Evolutionary conservation across 2,113 vertebrate species (phyloP), one percentile per base, ranked within the genome.

Genomic region (Polyodon spathula): DNA sequence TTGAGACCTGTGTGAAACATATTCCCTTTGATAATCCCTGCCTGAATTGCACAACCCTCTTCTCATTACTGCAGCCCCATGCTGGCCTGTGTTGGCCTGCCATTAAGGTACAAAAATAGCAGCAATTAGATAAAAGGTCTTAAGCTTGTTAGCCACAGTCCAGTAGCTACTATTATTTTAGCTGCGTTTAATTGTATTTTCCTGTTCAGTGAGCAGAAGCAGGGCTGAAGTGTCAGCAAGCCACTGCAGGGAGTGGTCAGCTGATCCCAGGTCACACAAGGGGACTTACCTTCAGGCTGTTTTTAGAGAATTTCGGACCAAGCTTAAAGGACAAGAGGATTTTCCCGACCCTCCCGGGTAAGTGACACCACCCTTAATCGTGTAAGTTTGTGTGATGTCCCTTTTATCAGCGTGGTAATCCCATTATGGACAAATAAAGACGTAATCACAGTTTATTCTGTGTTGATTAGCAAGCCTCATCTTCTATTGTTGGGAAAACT

Each of bases 351-450:
- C 81, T 80, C 74, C 84, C 64, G 63, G 71, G 83, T 84, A 85
- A 86, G 75, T 76, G 84, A 89, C 80, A 82, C 83, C 74, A 63
- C 66, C 76, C 65, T 77, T 83, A 85, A 88, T 86, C 82, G 63
- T 78, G 77, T 80, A 84, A 74, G 71, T 84, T 76, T 79, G 64
- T 67, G 70, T 66, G 67, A 70, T 72, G 79, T 73, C 66, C 77
- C 78, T 83, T 88, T 91, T 81, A 76, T 68, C 70, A 71, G 72
- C 64, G 10, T 62, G 70, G 64, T 94, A 93, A 95, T 93, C 93
- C 86, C 82, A 88, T 96, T 92, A 90, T 57, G 62, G 71, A 72
- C 85, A 85, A 87, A 92, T 92, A 86, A 91, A 93, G 92, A 92
- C 80, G 80, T 88, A 78, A 82, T 86, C 87, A 58, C 72, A 74